Evolutionary conservation across 2,888 invertebrate species (phyloP).

Genomic region (Ochropleura leucogaster): DNA sequence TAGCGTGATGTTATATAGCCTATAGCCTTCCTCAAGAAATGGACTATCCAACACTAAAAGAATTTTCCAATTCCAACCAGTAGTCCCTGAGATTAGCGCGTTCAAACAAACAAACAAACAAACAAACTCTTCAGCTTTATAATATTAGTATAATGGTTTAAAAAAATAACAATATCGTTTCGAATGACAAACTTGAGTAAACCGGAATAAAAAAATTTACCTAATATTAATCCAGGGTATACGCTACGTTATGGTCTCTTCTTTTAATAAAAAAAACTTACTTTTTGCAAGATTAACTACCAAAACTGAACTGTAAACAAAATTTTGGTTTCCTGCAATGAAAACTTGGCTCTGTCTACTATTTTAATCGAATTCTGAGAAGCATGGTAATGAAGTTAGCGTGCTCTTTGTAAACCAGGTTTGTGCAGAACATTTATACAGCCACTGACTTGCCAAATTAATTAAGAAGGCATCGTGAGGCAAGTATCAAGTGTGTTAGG

Average conservation of each 20-base stretch:
- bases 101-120: too few relatives aligned
- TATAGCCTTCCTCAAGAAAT: too few relatives aligned
- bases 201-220: too few relatives aligned
- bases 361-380: conserved; percentile 62
- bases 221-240: too few relatives aligned
- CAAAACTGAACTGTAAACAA: conserved; percentile 30
- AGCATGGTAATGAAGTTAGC: conserved; percentile 58
- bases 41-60: too few relatives aligned
- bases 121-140: too few relatives aligned
- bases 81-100: too few relatives aligned
- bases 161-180: not conserved
- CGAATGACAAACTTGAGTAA: not conserved
- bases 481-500: conserved; percentile 30
- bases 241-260: too few relatives aligned
- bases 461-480: conserved; percentile 37
- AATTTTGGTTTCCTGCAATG: conserved; percentile 21
- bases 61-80: too few relatives aligned
- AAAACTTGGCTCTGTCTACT: conserved; percentile 47
- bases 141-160: not conserved
- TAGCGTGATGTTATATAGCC: too few relatives aligned
- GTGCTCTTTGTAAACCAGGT: conserved; percentile 59
- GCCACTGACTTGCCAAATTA: conserved; percentile 55
- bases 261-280: not conserved
- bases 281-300: conserved; percentile 17
- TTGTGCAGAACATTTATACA: conserved; percentile 48